Base-by-base conservation (phyloP, 1,140 invertebrate genomes). In the Schlechtendalia chinensis region DNA sequence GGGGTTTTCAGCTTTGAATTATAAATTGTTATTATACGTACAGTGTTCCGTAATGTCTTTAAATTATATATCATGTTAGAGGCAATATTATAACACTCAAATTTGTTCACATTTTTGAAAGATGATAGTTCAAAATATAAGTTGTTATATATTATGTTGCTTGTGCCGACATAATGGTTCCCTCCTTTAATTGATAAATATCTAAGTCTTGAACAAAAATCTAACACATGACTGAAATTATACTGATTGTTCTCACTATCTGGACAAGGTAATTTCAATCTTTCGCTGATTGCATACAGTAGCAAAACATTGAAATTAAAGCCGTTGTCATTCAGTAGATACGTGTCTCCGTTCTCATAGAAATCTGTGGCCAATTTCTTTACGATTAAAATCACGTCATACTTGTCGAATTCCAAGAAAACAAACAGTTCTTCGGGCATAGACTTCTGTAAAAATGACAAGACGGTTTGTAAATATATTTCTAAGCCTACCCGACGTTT, bases 201-300 rank as follows among this genome's bases (percentile, higher is more conserved):
- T 24, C 87, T 88, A 12, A 96, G 84, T 83, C 93, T 91, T 1
- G 92, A 92, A 85, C 93, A 93, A 84, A 95, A 94, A 85, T 98
- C 96, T 77, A 98, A 85, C 10, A 97, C 91, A 85, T 97, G 94
- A 83, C 93, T 94, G 82, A 97, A 93, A 86, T 97, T 94, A 84
- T 91, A 91, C 84, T 88, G 88, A 85, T 89, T 89, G 83, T 90
- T 89, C 80, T 89, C 86, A 65, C 91, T 90, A 87, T 93, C 90
- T 71, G 90, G 87, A 85, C 95, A 94, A 1, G 95, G 93, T 82
- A 94, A 89, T 85, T 94, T 94, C 14, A 96, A 88, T 83, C 95
- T 88, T 86, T 96, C 91, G 84, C 92, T 95, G 67, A 98, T 92
- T 27, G 95, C 93, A 87, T 94, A 91, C 14, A 97, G 86, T 91